These are phyloP conservation scores for Neuroterus valhalla DNA, from an alignment of 1,140 invertebrate genomes.

Conservation along the genomic window DNA sequence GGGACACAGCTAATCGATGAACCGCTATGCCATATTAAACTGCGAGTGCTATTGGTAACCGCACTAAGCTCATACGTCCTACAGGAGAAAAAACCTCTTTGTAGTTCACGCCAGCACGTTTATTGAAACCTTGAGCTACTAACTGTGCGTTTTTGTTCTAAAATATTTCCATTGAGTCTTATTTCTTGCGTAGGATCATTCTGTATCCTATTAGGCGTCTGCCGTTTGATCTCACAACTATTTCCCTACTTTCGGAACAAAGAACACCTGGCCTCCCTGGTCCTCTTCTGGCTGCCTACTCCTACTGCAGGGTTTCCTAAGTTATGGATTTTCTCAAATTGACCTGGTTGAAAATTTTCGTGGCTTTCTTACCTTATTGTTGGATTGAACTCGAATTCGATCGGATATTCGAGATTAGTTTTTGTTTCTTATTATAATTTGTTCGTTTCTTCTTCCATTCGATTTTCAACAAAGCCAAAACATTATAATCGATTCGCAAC, in stretches of 20 bases:
- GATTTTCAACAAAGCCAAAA: too few relatives aligned
- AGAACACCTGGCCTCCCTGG: neutral
- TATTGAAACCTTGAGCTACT: neutral
- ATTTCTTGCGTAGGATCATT: neutral
- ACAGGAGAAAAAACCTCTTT: neutral
- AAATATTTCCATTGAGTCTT: neutral
- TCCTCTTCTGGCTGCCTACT: neutral
- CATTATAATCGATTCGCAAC: too few relatives aligned
- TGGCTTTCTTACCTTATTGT: too few relatives aligned
- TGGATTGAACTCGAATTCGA: too few relatives aligned
- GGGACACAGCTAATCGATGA: too few relatives aligned
- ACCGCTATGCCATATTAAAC: neutral
- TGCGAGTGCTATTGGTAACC: neutral
- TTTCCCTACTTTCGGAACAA: neutral
- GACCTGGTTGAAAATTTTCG: too few relatives aligned
- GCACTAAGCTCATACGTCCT: neutral
- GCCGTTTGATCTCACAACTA: neutral
- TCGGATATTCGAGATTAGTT: too few relatives aligned
- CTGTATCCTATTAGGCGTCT: neutral
- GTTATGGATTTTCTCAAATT: too few relatives aligned
- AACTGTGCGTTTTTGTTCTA: neutral
- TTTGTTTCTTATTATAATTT: too few relatives aligned
- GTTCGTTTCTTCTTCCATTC: too few relatives aligned
- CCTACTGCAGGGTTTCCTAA: neutral
- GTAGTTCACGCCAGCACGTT: neutral